phyloP scores from a whole-genome alignment of 92 coral and sea anemone species.

The Paragorgia papillata region DNA sequence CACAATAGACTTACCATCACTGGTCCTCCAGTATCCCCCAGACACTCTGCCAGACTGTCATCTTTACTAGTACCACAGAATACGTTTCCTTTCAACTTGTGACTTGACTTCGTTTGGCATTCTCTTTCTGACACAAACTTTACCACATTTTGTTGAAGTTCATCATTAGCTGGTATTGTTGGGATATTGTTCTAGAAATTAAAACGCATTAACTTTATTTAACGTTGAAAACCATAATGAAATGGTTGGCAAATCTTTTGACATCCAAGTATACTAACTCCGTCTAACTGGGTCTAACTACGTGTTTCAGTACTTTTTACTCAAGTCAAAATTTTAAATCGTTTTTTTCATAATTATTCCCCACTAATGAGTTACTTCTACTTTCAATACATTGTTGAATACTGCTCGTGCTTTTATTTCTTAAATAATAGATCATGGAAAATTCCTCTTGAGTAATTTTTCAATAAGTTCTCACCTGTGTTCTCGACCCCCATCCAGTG shows the following conservation, averaged over 20 bases:
- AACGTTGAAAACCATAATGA: too few species aligned
- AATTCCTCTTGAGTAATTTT: too few species aligned
- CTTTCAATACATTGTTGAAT: too few species aligned
- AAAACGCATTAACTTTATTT: neutral
- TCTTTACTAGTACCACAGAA: slow-evolving; percentile 37
- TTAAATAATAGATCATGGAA: too few species aligned
- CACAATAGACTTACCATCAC: slow-evolving; percentile 89
- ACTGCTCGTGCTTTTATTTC: too few species aligned
- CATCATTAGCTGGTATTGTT: slow-evolving; percentile 14
- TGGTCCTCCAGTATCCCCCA: slow-evolving; percentile 94
- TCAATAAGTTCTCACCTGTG: neutral
- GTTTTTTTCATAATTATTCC: too few species aligned
- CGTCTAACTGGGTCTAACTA: too few species aligned
- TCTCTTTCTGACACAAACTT: slow-evolving; percentile 64
- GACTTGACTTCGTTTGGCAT: slow-evolving; percentile 62
- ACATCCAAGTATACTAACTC: too few species aligned
- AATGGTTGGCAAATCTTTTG: too few species aligned
- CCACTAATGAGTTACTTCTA: too few species aligned
- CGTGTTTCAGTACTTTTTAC: too few species aligned
- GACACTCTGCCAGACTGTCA: slow-evolving; percentile 67
- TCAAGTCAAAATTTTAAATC: too few species aligned
- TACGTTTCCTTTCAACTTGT: slow-evolving; percentile 19
- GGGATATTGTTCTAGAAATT: slow-evolving; percentile 1
- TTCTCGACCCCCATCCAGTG: slow-evolving; percentile 95
- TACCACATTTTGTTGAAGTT: slow-evolving; percentile 63